A percentile compares a stretch with the other conserved stretches of the same genome.
Conservation (phyloP, 2,113 vertebrate genomes). For the Danionella cerebrum region DNA sequence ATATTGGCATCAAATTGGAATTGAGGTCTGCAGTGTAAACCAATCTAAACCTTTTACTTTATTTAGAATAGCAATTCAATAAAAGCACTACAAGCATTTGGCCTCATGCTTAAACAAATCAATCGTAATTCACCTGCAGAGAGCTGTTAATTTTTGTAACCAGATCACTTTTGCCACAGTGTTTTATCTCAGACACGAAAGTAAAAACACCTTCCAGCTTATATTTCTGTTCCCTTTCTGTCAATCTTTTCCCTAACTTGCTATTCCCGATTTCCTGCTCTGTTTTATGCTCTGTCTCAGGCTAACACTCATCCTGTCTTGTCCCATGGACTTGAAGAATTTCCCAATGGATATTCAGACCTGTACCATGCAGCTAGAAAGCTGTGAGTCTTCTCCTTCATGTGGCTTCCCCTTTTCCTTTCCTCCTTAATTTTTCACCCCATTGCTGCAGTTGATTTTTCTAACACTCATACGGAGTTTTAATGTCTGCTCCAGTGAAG, state of each 20-base stretch:
- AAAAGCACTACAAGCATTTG: no score
- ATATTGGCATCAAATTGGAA: no score
- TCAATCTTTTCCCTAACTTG: slow-evolving; percentile 27
- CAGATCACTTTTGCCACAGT: no score
- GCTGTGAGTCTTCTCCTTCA: slow-evolving; percentile 76
- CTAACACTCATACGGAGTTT: not conserved
- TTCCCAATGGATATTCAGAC: slow-evolving; percentile 96
- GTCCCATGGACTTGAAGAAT: slow-evolving; percentile 95
- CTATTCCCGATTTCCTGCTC: slow-evolving; percentile 35
- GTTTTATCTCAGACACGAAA: no score
- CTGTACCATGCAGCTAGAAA: slow-evolving; percentile 92
- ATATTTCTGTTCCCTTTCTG: no score
- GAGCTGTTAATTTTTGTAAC: no score
- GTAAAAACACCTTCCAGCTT: no score
- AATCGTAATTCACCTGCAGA: no score
- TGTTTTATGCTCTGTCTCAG: slow-evolving; percentile 44
- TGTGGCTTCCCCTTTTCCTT: not conserved
- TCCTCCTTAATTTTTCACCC: not conserved
- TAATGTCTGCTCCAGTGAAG: not conserved
- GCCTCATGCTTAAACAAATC: no score
- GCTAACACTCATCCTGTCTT: slow-evolving; percentile 82
- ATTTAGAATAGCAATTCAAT: no score
- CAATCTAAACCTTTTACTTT: no score
- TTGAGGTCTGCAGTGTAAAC: no score
- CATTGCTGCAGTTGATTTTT: not conserved